Conservation (phyloP, 2,113 vertebrate species). For the Spea multiplicata region DNA sequence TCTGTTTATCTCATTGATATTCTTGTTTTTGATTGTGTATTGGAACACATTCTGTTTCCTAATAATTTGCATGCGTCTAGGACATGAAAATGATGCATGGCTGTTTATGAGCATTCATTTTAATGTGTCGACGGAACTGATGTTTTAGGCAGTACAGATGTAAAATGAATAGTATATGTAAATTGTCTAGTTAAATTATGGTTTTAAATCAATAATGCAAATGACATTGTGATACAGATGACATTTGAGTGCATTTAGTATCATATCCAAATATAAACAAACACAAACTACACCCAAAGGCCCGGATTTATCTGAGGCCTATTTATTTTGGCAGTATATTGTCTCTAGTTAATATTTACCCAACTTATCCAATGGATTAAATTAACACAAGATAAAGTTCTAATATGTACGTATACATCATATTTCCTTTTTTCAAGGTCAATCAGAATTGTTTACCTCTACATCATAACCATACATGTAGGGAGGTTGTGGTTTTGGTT, state of each 20-base stretch:
- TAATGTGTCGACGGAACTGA: constrained; percentile 7
- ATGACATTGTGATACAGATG: background rate
- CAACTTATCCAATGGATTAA: no score
- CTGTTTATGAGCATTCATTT: constrained; percentile 19
- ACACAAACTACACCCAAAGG: no score
- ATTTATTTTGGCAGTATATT: no score
- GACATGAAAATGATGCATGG: constrained; percentile 37
- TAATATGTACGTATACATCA: no score
- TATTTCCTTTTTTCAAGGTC: no score
- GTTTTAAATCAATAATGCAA: constrained; percentile 24
- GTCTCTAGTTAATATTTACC: no score
- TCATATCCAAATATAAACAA: no score
- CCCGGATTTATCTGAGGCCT: no score
- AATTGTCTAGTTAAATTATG: constrained; percentile 9
- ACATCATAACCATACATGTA: no score
- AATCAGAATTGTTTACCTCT: no score
- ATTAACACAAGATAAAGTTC: no score
- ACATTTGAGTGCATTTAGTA: background rate
- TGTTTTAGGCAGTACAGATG: constrained; percentile 13
- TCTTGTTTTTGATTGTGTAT: constrained; percentile 14
- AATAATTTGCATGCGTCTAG: constrained; percentile 21
- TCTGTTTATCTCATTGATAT: constrained; percentile 11
- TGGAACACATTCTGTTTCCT: constrained; percentile 30
- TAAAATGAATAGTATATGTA: constrained; percentile 25
- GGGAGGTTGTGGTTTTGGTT: no score